Evolutionary conservation across 2,888 invertebrate species (phyloP), one percentile per base, ranked within the genome.

Genomic region (Nudaria mundana): DNA sequence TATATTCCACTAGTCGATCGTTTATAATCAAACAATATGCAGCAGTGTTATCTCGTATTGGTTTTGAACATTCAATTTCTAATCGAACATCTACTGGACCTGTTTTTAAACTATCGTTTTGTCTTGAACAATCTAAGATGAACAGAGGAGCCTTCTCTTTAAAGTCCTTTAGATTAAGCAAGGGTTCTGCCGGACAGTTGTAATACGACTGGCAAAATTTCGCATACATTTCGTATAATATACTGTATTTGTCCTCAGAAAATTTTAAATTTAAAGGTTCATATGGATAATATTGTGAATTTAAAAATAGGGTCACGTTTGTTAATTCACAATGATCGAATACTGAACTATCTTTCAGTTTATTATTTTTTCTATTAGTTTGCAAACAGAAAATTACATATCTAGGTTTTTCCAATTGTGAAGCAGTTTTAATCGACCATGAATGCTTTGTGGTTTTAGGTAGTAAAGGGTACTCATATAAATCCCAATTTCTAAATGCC

Each of bases 401-500:
- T 31, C 72, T 46, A 3, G 74, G 75, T 51, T 71, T 72, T 54
- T 75, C 73, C 31, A 72, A 37, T 34, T 64, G 60, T 6, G 55
- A 59, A 5, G 61, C 48, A 20, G 69, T 70, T 48, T 65, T 67
- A 13, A 68, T 49, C 10, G 56, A 36, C 73, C 71, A 70, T 24
- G 58, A 50, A 40, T 69, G 56, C 44, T 67, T 56, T 25, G 49
- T 48, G 14, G 68, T 66, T 39, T 42, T 46, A 12, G 66, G 72
- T 38, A 78, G 36, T 35, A 61, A 28, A 3, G 71, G 72, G 52
- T 71, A 72, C 47, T 71, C 68, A 40, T 71, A 66, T 14, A 78
- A 39, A 38, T 76, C 73, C 75, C 76, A 77, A 34, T 65, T 66
- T 33, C 76, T 45, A 51, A 69, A 75, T 52, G 38, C 41, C 28